Base-by-base conservation (phyloP, 2,797 vertebrate species). In the Muscicapa striata region DNA sequence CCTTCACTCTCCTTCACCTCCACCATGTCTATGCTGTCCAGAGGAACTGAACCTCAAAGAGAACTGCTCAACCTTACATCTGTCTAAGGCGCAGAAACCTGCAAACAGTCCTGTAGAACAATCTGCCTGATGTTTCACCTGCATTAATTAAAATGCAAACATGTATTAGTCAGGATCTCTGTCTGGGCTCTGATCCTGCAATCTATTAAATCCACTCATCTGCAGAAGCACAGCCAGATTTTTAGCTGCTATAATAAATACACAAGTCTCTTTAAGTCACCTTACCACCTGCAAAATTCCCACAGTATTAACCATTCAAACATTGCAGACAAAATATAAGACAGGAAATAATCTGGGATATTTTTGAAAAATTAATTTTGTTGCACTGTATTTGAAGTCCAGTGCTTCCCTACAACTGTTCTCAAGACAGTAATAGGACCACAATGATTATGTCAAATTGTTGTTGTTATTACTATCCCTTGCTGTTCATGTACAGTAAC, bases 291-390 rank as follows among this genome's bases (percentile, higher is more conserved):
- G 24, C 41, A 51, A 72, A 94, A 90, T 75, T 94, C 77, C 57
- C 61, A 84, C 23, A 24, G 46, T 34, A 76, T 51, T 70, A 89
- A 55, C 46, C 24, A 74, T 49, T 87, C 57, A 52, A 82, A 63
- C 29, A 38, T 13, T 36, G 77, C 1, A 84, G 80, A 73, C 45
- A 51, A 57, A 88, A 72, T 48, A 34, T n/a, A 51, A 75, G 48
- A 89, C 38, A 48, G 75, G 30, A 77, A 89, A 91, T 77, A 48
- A 95, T 54, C 72, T 69, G 66, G 18, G 51, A 46, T 85, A 77
- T 85, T 97, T 96, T 75, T 95, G 14, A 92, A 80, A 96, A 96
- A 82, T 27, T 75, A 57, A 43, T 86, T 94, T 93, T 92, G 91
- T 67, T 92, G 55, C 46, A 23, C 38, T 36, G 10, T 67, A 29